phyloP scores from a whole-genome alignment of 2,113 vertebrate genomes.

The Pao palembangensis region DNA sequence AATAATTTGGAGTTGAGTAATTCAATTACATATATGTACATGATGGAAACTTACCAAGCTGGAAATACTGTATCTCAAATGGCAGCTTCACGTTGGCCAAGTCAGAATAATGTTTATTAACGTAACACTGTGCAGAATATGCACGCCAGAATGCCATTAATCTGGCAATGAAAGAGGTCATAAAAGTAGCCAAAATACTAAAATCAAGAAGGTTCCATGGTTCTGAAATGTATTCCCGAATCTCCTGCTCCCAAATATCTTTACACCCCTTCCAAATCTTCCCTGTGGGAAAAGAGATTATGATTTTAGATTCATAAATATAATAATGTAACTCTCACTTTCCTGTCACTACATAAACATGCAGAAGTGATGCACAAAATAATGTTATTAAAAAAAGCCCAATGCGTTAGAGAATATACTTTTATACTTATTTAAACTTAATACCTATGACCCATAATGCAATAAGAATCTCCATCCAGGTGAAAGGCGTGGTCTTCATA shows the following conservation, averaged over 20 bases:
- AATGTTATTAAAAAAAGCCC: not conserved
- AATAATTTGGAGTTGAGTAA: not conserved
- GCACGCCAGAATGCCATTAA: conserved; percentile 97
- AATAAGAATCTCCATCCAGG: conserved; percentile 96
- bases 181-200: conserved; percentile 92
- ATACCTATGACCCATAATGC: conserved; percentile 97
- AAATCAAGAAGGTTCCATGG: conserved; percentile 98
- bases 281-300: conserved; percentile 68
- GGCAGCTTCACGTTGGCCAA: conserved; percentile 81
- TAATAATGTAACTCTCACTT: not conserved
- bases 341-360: not conserved
- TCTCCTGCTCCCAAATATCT: conserved; percentile 92
- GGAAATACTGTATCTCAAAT: conserved; percentile 89
- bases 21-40: not conserved
- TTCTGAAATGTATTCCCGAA: conserved; percentile 92
- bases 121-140: conserved; percentile 84
- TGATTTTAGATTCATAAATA: not conserved
- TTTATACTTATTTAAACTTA: conserved; percentile 7
- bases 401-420: no score
- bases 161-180: conserved; percentile 90
- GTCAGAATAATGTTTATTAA: conserved; percentile 81
- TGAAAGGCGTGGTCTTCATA: conserved; percentile 94
- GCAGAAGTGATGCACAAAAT: not conserved
- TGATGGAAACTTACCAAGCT: conserved; percentile 77
- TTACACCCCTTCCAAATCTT: conserved; percentile 97